Evolutionary conservation across 2,888 invertebrate genomes (phyloP).

Genomic region (Alcis repandata): DNA sequence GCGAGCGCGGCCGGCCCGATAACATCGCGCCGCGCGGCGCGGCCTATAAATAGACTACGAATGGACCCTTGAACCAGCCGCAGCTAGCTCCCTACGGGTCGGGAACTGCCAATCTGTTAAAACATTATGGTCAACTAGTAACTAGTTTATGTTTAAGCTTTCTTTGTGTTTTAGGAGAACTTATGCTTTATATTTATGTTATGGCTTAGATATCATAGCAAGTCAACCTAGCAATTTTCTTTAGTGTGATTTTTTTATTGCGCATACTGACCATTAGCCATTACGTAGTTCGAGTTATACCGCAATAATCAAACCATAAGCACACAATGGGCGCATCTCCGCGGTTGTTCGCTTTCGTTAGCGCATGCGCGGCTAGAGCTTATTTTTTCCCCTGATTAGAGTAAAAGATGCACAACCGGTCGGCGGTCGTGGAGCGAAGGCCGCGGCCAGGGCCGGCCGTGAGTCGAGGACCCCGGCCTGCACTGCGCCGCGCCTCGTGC

Average conservation of each 20-base stretch:
- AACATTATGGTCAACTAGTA: conserved; percentile 15
- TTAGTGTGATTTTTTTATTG: too few relatives aligned
- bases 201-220: too few relatives aligned
- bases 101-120: conserved; percentile 17
- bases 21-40: conserved; percentile 76
- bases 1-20: conserved; percentile 69
- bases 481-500: conserved; percentile 50
- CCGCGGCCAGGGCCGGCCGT: conserved; percentile 74
- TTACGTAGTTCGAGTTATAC: conserved; percentile 50
- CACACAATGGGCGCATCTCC: conserved; percentile 74
- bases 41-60: conserved; percentile 81
- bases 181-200: too few relatives aligned
- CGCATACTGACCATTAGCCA: too few relatives aligned
- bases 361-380: conserved; percentile 71
- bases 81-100: conserved; percentile 32
- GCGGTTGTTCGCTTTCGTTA: conserved; percentile 80
- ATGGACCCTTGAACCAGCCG: conserved; percentile 84
- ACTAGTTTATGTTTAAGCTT: conserved; percentile 11
- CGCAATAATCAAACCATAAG: conserved; percentile 79
- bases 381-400: conserved; percentile 84
- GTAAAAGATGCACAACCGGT: conserved; percentile 85
- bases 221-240: not conserved
- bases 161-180: not conserved
- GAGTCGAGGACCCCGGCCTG: conserved; percentile 59
- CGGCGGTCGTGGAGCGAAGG: conserved; percentile 82